These are phyloP conservation scores for Eidolon helvum DNA, from an alignment of 2,113 vertebrate genomes.

Conservation along the genomic window DNA sequence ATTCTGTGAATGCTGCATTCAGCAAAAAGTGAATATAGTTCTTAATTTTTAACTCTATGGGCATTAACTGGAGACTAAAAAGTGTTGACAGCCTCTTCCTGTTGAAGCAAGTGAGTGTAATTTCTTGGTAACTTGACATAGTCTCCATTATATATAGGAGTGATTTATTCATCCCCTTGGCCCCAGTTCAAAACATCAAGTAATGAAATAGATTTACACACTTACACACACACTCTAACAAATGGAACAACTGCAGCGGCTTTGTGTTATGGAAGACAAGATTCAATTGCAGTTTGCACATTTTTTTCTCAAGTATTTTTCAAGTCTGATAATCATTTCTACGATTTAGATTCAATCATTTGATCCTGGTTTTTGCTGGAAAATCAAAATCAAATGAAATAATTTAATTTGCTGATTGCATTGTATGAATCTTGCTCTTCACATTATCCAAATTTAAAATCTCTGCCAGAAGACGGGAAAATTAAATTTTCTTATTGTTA, in stretches of 20 bases:
- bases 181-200: not conserved
- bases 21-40: not conserved
- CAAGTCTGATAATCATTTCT: slow-evolving; percentile 39
- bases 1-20: not conserved
- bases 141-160: not conserved
- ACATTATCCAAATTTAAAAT: slow-evolving; percentile 53
- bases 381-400: slow-evolving; percentile 62
- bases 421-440: not conserved
- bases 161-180: not conserved
- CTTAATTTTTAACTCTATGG: not conserved
- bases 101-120: not conserved
- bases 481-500: slow-evolving; percentile 66
- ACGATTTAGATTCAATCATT: slow-evolving; percentile 26
- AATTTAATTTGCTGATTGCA: slow-evolving; percentile 53
- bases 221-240: not conserved
- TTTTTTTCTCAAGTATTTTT: slow-evolving; percentile 17
- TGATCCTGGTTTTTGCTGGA: slow-evolving; percentile 38
- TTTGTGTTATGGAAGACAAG: not conserved
- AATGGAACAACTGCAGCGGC: not conserved
- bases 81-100: not conserved
- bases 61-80: not conserved
- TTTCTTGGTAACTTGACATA: not conserved
- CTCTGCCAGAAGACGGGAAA: slow-evolving; percentile 30
- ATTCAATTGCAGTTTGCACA: not conserved
- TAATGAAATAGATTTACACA: not conserved